Evolutionary conservation across 2,888 invertebrate species (phyloP).

Genomic region (Ornithoptera priamus): DNA sequence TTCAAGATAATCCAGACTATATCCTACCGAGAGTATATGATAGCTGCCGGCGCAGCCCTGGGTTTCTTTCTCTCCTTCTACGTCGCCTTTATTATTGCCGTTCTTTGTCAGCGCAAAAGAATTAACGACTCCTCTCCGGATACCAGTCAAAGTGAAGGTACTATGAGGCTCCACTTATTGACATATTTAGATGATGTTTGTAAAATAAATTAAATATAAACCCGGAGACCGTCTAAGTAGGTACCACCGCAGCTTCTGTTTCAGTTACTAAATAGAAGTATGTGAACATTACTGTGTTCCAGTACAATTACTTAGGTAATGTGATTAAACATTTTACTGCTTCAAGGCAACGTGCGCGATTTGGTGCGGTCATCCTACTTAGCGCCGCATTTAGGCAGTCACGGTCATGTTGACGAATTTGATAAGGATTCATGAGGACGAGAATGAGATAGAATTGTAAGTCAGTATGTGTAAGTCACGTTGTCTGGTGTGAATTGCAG

Average conservation of each 20-base stretch:
- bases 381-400: too few relatives aligned
- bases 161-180: background rate
- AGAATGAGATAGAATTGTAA: background rate
- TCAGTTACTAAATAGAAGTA: too few relatives aligned
- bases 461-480: background rate
- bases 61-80: slow-evolving; percentile 67
- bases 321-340: too few relatives aligned
- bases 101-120: slow-evolving; percentile 47
- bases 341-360: too few relatives aligned
- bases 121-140: slow-evolving; percentile 22
- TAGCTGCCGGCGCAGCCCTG: slow-evolving; percentile 59
- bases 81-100: slow-evolving; percentile 51
- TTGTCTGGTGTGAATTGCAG: slow-evolving; percentile 33
- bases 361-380: too few relatives aligned
- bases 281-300: too few relatives aligned
- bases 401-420: background rate
- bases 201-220: background rate
- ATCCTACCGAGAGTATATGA: slow-evolving; percentile 68
- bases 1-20: slow-evolving; percentile 69
- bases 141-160: slow-evolving; percentile 45
- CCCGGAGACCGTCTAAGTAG: too few relatives aligned
- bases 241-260: too few relatives aligned
- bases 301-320: too few relatives aligned
- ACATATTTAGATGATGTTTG: background rate
- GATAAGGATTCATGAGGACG: background rate